A percentile compares a stretch with the other conserved stretches of the same genome.
Evolutionary conservation across 1,140 invertebrate genomes (phyloP).

Genomic region (Hestina assimilis): DNA sequence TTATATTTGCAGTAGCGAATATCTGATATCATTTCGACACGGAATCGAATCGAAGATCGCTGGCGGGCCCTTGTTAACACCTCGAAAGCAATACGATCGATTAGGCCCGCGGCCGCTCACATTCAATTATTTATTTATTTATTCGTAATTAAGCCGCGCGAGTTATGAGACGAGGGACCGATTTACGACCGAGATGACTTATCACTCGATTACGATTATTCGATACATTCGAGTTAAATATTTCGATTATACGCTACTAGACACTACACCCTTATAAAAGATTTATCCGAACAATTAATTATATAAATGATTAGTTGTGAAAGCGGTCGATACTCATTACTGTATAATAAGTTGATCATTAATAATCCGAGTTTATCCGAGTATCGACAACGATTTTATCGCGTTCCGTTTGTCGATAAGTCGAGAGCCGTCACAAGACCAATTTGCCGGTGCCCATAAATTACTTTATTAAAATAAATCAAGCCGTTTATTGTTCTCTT

Average conservation of each 20-base stretch:
- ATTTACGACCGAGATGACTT: conserved; percentile 70
- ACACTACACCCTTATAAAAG: too few relatives aligned
- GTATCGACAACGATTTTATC: conserved; percentile 65
- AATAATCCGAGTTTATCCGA: conserved; percentile 57
- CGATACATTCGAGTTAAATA: conserved; percentile 10
- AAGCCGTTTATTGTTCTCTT: conserved; percentile 71
- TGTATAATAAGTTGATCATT: conserved; percentile 56
- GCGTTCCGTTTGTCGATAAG: conserved; percentile 58
- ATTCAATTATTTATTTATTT: conserved; percentile 79
- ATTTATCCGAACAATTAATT: too few relatives aligned
- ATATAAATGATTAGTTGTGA: conserved; percentile 35
- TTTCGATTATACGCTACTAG: neutral
- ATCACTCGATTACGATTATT: conserved; percentile 41
- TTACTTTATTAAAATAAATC: conserved; percentile 76
- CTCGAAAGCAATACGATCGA: conserved; percentile 64
- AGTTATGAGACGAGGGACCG: conserved; percentile 54
- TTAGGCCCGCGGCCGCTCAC: conserved; percentile 73
- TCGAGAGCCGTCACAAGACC: conserved; percentile 53
- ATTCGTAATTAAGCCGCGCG: conserved; percentile 74
- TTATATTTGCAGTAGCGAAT: conserved; percentile 14
- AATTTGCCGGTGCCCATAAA: conserved; percentile 71
- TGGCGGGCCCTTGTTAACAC: conserved; percentile 68
- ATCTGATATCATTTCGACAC: conserved; percentile 28
- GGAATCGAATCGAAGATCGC: conserved; percentile 30
- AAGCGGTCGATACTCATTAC: conserved; percentile 51